These are phyloP conservation scores for Crematogaster levior DNA, from an alignment of 2,888 invertebrate species.

Conservation along the genomic window DNA sequence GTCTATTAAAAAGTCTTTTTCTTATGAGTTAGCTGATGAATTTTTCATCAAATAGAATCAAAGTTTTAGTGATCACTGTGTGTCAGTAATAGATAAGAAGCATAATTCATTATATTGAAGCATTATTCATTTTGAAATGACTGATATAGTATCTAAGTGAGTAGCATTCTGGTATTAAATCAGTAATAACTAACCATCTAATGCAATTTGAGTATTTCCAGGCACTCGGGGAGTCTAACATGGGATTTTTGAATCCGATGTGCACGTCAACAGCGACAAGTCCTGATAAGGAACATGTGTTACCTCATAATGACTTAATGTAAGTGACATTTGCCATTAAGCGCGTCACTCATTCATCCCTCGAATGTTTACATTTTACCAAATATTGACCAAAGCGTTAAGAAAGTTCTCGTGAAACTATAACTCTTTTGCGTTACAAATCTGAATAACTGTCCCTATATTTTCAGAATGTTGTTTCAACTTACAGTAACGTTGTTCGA, in stretches of 20 bases:
- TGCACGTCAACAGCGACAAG: conserved; percentile 85
- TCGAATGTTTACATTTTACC: neutral
- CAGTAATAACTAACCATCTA: conserved; percentile 79
- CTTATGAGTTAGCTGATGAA: neutral
- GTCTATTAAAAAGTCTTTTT: neutral
- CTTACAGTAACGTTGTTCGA: conserved; percentile 12
- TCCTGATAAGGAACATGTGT: conserved; percentile 85
- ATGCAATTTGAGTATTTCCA: conserved; percentile 86
- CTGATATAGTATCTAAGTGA: neutral
- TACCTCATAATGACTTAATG: conserved; percentile 84
- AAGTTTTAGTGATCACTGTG: neutral
- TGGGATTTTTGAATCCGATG: conserved; percentile 86
- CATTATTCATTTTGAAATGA: too few relatives aligned
- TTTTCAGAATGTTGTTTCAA: neutral
- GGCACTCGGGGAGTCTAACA: conserved; percentile 88
- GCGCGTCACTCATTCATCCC: neutral
- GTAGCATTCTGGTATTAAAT: neutral
- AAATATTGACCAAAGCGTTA: neutral
- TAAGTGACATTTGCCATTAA: conserved; percentile 72
- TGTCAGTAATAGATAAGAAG: neutral
- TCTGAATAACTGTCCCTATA: neutral
- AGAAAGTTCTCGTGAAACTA: neutral
- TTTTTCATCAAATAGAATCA: neutral
- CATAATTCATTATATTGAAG: too few relatives aligned
- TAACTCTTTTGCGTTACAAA: neutral